phyloP scores from a whole-genome alignment of 2,888 invertebrate species.

The Nephrotoma flavescens region DNA sequence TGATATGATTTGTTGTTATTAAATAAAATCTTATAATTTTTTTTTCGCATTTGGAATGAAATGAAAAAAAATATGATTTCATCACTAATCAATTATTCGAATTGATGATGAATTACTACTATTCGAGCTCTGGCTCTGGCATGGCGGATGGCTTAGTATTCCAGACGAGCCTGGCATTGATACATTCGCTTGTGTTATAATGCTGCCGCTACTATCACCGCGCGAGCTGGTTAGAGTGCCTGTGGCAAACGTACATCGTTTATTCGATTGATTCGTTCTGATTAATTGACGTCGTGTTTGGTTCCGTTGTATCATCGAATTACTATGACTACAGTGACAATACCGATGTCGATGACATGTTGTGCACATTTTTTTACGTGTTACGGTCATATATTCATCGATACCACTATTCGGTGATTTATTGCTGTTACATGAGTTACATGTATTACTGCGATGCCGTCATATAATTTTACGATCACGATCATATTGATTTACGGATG shows the following conservation, averaged over 20 bases:
- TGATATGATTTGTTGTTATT: not conserved
- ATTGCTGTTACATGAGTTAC: constrained; percentile 31
- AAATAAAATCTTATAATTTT: not conserved
- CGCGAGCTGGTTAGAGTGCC: constrained; percentile 23
- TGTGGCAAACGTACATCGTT: constrained; percentile 27
- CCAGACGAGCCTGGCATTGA: constrained; percentile 7
- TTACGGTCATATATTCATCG: not conserved
- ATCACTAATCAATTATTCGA: constrained; percentile 13
- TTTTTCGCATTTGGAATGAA: not conserved
- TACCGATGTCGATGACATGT: constrained; percentile 30
- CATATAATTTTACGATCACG: constrained; percentile 28
- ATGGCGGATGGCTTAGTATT: constrained; percentile 8
- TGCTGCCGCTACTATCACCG: constrained; percentile 24
- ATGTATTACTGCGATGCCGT: constrained; percentile 31
- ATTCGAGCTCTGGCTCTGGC: constrained; percentile 16
- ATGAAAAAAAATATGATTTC: not conserved
- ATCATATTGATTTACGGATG: constrained; percentile 31
- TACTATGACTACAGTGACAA: constrained; percentile 25
- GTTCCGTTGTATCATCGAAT: constrained; percentile 12
- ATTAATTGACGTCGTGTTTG: constrained; percentile 5
- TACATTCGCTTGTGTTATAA: constrained; percentile 21
- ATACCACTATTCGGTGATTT: constrained; percentile 18
- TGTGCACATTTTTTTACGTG: constrained; percentile 20
- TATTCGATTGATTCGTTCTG: constrained; percentile 10
- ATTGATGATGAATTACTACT: constrained; percentile 15